A percentile compares a stretch with the other conserved stretches of the same genome.
Conservation (phyloP, 2,797 vertebrate genomes). For the Glyptemys insculpta region DNA sequence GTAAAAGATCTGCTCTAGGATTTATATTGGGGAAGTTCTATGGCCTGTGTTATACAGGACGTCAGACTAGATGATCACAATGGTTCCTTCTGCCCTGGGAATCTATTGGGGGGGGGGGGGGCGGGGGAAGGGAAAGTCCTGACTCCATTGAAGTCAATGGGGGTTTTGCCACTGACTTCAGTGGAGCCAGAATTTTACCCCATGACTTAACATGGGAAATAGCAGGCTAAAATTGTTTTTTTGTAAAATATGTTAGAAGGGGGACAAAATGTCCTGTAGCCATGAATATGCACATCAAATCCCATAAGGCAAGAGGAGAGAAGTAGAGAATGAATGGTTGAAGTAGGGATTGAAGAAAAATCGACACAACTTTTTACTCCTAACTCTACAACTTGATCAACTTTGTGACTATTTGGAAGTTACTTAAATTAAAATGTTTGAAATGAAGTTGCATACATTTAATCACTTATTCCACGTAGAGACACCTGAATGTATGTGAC, state of each 20-base stretch:
- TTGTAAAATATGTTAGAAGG: background rate
- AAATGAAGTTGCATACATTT: background rate
- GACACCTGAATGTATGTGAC: background rate
- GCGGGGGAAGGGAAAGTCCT: background rate
- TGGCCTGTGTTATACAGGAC: too few species aligned
- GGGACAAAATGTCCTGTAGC: background rate
- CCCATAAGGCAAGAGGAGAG: background rate
- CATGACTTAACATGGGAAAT: background rate
- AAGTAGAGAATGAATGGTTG: background rate
- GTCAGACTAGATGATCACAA: too few species aligned
- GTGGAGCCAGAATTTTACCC: background rate
- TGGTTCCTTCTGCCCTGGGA: too few species aligned
- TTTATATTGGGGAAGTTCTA: background rate
- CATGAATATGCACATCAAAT: background rate
- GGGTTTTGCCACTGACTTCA: background rate
- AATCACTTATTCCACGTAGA: background rate
- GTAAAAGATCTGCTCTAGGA: background rate
- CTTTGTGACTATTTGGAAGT: background rate
- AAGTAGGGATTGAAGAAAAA: accelerated
- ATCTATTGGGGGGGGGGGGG: too few species aligned
- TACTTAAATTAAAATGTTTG: background rate
- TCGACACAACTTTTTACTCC: accelerated
- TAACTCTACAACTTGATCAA: background rate
- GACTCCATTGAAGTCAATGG: background rate
- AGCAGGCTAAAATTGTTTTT: accelerated